Percentiles rank a stretch among this genome's conserved stretches.
Conservation (phyloP, 2,888 invertebrate species). For the Ischnura elegans region DNA sequence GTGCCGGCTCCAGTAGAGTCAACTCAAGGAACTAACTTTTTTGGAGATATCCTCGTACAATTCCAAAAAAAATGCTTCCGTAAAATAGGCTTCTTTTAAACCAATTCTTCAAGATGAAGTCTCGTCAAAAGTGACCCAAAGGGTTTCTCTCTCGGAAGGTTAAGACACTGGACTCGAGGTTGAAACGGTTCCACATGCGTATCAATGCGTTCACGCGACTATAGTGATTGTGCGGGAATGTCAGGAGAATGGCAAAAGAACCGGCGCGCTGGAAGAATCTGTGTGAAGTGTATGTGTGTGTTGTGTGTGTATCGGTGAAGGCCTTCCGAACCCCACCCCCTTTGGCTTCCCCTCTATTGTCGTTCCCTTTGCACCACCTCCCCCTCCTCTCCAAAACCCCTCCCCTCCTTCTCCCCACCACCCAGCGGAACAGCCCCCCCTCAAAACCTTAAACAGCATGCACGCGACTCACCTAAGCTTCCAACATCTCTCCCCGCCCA, state of each 20-base stretch:
- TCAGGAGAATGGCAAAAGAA: slow-evolving; percentile 40
- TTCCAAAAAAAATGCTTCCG: too few relatives aligned
- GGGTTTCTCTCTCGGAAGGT: not conserved
- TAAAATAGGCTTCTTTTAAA: too few relatives aligned
- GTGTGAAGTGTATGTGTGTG: not conserved
- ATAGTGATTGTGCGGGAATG: not conserved
- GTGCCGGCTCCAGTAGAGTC: too few relatives aligned
- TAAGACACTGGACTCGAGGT: not conserved
- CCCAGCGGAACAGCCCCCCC: not conserved
- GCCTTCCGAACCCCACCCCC: not conserved
- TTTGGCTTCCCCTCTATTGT: not conserved
- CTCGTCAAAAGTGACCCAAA: too few relatives aligned
- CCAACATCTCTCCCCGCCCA: not conserved
- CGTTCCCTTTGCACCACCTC: not conserved
- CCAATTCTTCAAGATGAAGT: too few relatives aligned
- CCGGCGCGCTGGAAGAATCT: not conserved
- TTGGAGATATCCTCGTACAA: not conserved
- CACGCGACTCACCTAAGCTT: not conserved
- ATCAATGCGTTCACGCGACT: not conserved
- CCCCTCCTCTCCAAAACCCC: not conserved
- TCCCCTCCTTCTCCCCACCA: not conserved
- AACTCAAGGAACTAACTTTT: not conserved
- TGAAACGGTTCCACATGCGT: slow-evolving; percentile 19
- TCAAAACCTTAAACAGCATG: slow-evolving; percentile 34
- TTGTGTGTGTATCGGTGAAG: not conserved